These are phyloP conservation scores for Sciurus niger DNA, from an alignment of 2,113 vertebrate species.

Conservation along the genomic window DNA sequence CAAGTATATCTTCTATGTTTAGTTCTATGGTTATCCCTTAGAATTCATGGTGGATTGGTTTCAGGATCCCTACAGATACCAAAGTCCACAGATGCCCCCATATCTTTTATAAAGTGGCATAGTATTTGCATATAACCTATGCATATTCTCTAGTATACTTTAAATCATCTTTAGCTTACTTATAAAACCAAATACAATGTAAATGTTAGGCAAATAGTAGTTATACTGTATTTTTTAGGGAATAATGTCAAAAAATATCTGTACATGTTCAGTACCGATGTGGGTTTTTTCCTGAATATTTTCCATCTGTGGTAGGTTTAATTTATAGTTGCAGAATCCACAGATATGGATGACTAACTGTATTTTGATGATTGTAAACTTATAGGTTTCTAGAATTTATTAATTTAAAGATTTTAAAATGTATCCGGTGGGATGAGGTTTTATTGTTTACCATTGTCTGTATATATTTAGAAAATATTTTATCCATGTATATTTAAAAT, in stretches of 20 bases:
- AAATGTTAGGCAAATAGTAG: background rate
- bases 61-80: background rate
- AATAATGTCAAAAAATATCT: background rate
- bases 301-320: background rate
- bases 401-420: conserved; percentile 38
- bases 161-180: background rate
- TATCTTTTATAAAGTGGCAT: background rate
- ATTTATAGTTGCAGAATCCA: background rate
- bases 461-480: conserved; percentile 37
- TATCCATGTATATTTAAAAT: conserved; percentile 22
- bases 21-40: background rate
- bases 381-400: conserved; percentile 22
- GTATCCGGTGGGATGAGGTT: background rate
- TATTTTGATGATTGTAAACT: conserved; percentile 34
- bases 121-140: background rate
- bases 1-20: background rate
- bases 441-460: conserved; percentile 17
- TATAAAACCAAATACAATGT: background rate
- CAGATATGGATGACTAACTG: background rate
- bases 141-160: background rate
- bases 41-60: background rate
- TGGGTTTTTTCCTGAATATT: background rate
- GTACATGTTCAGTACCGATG: background rate
- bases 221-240: background rate
- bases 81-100: background rate